Base-by-base conservation (phyloP, 2,113 vertebrate genomes). In the Halcyon malimbica region DNA sequence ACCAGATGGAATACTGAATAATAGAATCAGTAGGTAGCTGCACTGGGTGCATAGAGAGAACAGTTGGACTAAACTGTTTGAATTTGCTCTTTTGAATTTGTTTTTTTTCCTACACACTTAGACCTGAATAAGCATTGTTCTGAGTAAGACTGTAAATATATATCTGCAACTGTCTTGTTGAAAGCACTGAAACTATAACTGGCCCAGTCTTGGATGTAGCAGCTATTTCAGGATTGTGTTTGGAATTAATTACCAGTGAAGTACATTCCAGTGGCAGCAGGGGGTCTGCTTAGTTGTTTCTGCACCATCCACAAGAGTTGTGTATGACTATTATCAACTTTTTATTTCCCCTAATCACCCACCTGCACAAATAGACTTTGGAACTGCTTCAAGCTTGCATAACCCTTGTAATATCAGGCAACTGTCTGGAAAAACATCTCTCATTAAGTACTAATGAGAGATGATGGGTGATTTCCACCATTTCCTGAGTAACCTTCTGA, bases 291-390 rank as follows among this genome's bases (percentile, higher is more conserved):
- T 91, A 83, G 88, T 46, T 96, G 95, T 74, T 96, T 90, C 86
- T 95, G 79, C 71, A 92, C 89, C 85, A 96, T 96, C 86, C 78
- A 68, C 3, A 9, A 95, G 87, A 76, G 53, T 79, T 93, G 59
- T 39, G 67, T 63, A 93, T 93, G 69, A 93, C 85, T 91, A 78
- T 91, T 87, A 93, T 48, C 82, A 94, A 93, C 69, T 96, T 97
- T 94, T 87, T 93, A 75, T 93, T 95, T 85, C 53, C 83, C 84
- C 70, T 96, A 93, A 97, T 96, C 93, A 94, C 62, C 94, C 96
- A 96, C 96, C 96, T 96, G 96, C 94, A 96, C 46, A 96, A 96
- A 96, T 16, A 95, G 91, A 93, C 67, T 94, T 90, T 96, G 91
- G 93, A 96, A 83, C 75, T 71, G 74, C 76, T 97, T 97, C 96